A percentile compares a stretch with the other conserved stretches of the same genome.
These are phyloP conservation scores for Brachypteracias leptosomus DNA, from an alignment of 2,113 vertebrate genomes.

Conservation along the genomic window DNA sequence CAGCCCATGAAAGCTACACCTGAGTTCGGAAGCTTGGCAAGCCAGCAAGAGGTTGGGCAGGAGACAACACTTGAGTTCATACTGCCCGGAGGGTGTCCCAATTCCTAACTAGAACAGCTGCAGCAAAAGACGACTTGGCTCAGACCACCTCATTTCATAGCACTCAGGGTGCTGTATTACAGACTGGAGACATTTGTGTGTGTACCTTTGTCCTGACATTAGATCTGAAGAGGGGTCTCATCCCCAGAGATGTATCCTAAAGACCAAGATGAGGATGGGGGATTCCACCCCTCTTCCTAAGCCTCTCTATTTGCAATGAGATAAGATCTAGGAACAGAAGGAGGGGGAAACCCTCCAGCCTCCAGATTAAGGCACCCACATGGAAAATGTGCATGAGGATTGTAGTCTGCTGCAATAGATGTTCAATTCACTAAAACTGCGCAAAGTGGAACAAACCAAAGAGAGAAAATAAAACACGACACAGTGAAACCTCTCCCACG, in stretches of 20 bases:
- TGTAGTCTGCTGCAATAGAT: not conserved
- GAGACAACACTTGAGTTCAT: not conserved
- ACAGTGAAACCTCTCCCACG: not conserved
- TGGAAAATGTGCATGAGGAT: accelerated
- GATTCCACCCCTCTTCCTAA: not conserved
- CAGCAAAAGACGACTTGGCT: not conserved
- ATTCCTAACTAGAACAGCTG: not conserved
- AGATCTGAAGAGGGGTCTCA: not conserved
- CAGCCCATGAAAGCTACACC: accelerated
- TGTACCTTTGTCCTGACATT: not conserved
- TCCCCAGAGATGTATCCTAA: not conserved
- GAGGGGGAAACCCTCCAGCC: not conserved
- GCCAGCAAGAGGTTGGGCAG: accelerated
- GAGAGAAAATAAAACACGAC: not conserved
- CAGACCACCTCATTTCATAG: not conserved
- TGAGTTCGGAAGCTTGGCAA: not conserved
- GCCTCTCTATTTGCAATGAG: not conserved
- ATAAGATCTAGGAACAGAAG: not conserved
- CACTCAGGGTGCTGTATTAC: accelerated
- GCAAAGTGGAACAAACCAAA: not conserved
- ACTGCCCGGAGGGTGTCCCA: not conserved
- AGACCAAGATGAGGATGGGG: not conserved
- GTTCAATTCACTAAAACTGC: not conserved
- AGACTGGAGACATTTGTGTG: not conserved
- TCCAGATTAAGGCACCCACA: not conserved